Conservation (phyloP, 1,140 invertebrate genomes). For the Maconellicoccus hirsutus region DNA sequence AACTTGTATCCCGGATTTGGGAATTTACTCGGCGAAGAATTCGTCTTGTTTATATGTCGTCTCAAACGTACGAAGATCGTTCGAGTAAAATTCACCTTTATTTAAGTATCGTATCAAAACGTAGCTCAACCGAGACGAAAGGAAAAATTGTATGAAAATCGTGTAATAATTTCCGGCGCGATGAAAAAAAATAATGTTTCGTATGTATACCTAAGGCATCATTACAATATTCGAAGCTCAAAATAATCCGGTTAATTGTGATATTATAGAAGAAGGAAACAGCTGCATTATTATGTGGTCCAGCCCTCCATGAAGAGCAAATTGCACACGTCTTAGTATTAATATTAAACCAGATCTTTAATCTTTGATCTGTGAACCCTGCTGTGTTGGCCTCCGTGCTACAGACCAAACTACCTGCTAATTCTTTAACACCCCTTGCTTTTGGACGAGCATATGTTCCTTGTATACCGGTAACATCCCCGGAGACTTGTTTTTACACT, state of each 20-base stretch:
- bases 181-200: not conserved
- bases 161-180: not conserved
- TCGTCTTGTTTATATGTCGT: no score
- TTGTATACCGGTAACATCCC: not conserved
- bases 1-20: no score
- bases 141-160: not conserved
- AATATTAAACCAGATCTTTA: constrained; percentile 1
- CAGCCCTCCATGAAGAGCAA: constrained; percentile 6
- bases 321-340: not conserved
- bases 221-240: not conserved
- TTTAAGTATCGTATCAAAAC: not conserved
- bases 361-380: constrained; percentile 3
- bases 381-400: not conserved
- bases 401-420: not conserved
- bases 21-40: no score
- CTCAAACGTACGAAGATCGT: no score
- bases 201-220: not conserved
- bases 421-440: not conserved
- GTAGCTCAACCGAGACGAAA: not conserved
- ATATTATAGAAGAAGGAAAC: not conserved
- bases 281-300: constrained; percentile 8
- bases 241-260: constrained; percentile 9
- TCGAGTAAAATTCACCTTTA: not conserved
- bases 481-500: not conserved
- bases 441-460: not conserved